Conservation (phyloP, 2,888 invertebrate species). For the Crematogaster levior region DNA sequence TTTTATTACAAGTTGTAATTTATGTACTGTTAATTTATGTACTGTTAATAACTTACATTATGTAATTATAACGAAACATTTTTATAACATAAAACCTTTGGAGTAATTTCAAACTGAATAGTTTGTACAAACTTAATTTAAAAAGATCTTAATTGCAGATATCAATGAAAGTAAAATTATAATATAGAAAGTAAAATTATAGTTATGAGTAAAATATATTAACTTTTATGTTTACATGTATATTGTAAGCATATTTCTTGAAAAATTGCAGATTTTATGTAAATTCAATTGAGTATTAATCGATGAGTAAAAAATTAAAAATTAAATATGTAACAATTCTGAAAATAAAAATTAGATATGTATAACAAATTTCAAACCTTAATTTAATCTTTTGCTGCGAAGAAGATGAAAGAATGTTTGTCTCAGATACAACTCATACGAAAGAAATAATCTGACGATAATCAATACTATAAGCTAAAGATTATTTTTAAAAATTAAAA, state of each 20-base stretch:
- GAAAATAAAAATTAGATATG: neutral
- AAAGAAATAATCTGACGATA: neutral
- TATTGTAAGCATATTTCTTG: conserved; percentile 13
- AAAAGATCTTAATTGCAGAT: conserved; percentile 19
- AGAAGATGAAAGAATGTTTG: neutral
- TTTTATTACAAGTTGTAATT: conserved; percentile 62
- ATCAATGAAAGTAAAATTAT: conserved; percentile 12
- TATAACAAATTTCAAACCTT: neutral
- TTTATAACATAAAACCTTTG: conserved; percentile 54
- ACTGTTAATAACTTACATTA: conserved; percentile 57
- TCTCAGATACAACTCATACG: neutral
- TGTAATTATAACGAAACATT: conserved; percentile 53
- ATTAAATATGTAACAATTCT: too few species aligned
- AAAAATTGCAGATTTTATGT: conserved; percentile 17
- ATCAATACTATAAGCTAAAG: conserved; percentile 2
- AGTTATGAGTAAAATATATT: too few species aligned
- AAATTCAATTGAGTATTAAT: neutral
- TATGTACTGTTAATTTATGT: conserved; percentile 44
- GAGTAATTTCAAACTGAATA: conserved; percentile 18
- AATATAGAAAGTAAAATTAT: too few species aligned
- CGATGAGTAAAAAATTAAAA: neutral
- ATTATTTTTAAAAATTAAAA: conserved; percentile 15
- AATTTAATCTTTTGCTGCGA: neutral
- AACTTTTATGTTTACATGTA: conserved; percentile 39
- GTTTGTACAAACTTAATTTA: neutral